Evolutionary conservation across 1,140 invertebrate species (phyloP), one percentile per base, ranked within the genome.

Genomic region (Lordiphosa clarofinis): DNA sequence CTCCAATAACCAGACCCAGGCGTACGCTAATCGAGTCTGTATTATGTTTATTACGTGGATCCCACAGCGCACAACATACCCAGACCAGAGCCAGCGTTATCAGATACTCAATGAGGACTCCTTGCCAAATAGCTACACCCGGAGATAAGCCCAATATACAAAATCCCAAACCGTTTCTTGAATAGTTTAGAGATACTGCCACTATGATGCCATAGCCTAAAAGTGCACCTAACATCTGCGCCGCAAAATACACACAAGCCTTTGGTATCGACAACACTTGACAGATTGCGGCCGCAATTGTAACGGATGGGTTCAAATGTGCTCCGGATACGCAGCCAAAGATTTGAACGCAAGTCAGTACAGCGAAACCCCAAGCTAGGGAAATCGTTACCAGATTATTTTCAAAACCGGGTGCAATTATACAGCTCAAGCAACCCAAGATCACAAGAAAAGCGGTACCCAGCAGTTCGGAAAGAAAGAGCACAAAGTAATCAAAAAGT

Each of bases 291-390:
- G 95, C 91, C 1, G 93, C 96, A 3, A 93, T 40, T 0, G 95
- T 96, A 0, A 98, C 95, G 0, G 96, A 95, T 0, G 96, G 96
- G 90, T 97, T 97, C 24, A 98, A 92, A 89, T 97, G 96, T 31
- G 95, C 95, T 7, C 96, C 96, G 39, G 95, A 96, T 0, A 97
- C 91, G 61, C 96, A 95, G 36, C 95, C 95, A 36, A 97, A 91
- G 24, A 92, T 91, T 91, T 95, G 90, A 53, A 92, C 90, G 84
- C 86, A 74, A 70, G 89, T 59, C 66, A 89, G 38, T 57, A 78
- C 38, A 1, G 74, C 73, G 3, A 89, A 70, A 8, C 88, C 88
- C 33, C 89, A 88, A 58, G 81, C 88, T 0, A 89, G 54, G 1
- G 62, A 8, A 1, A 71, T 73, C 38, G 87, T 69, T 3, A 89